phyloP scores from a whole-genome alignment of 2,797 vertebrate species.

The Hydrophis major region DNA sequence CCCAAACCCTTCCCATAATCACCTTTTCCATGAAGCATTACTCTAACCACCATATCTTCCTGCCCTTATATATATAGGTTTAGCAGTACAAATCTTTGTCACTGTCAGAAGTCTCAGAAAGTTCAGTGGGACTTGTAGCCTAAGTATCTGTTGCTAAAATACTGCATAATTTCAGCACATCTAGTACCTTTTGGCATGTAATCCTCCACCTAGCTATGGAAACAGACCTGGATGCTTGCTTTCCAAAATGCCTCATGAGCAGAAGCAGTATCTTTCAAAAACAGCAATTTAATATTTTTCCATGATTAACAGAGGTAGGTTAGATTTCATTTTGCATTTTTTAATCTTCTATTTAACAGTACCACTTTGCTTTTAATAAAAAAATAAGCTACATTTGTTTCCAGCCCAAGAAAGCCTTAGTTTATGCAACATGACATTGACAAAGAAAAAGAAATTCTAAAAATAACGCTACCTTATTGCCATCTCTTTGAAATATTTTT shows the following conservation, averaged over 20 bases:
- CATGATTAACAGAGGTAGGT: background rate
- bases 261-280: background rate
- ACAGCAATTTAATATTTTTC: background rate
- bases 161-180: background rate
- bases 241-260: background rate
- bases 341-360: background rate
- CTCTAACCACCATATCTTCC: background rate
- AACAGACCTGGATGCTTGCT: background rate
- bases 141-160: background rate
- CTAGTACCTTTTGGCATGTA: background rate
- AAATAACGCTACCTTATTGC: conserved; percentile 10
- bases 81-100: background rate
- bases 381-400: background rate
- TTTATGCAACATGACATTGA: background rate
- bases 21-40: background rate
- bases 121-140: background rate
- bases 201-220: background rate
- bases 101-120: background rate
- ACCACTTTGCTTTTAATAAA: background rate
- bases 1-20: background rate
- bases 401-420: background rate
- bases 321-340: background rate
- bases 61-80: background rate
- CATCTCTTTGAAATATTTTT: conserved; percentile 24
- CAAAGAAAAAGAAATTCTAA: background rate